A percentile compares a stretch with the other conserved stretches of the same genome.
Evolutionary conservation across 2,113 vertebrate genomes (phyloP).

Genomic region (Grallaria varia): DNA sequence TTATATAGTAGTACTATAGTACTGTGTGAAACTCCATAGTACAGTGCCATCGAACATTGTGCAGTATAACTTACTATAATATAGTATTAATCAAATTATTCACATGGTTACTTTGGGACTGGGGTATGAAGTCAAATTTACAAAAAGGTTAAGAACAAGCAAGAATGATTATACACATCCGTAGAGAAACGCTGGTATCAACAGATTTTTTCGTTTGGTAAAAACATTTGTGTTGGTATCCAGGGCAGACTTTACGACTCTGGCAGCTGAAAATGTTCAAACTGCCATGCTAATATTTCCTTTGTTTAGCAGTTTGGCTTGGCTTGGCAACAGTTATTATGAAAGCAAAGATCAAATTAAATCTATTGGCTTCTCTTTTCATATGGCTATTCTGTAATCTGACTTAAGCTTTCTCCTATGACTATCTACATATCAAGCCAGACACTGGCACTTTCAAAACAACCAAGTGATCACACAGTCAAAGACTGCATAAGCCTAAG

Average conservation of each 20-base stretch:
- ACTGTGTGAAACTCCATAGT: not conserved
- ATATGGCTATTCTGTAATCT: not conserved
- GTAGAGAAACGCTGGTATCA: not conserved
- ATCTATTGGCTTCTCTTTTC: not conserved
- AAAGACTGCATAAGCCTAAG: not conserved
- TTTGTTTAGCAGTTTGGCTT: not conserved
- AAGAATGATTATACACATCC: not conserved
- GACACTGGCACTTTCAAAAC: not conserved
- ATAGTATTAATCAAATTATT: not conserved
- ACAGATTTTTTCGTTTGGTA: not conserved
- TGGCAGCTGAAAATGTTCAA: not conserved
- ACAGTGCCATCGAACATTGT: not conserved
- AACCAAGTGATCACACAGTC: not conserved
- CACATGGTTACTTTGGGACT: not conserved
- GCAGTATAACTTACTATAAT: not conserved
- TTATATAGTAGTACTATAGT: not conserved
- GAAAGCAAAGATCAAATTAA: not conserved
- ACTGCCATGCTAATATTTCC: not conserved
- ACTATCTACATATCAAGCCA: not conserved
- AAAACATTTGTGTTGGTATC: not conserved
- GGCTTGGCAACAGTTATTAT: not conserved
- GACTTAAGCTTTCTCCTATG: not conserved
- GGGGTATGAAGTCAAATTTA: not conserved
- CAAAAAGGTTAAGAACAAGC: not conserved
- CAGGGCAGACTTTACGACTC: not conserved